These are phyloP conservation scores for Ernsta delagoae DNA, from an alignment of 2,888 invertebrate species.

Conservation along the genomic window DNA sequence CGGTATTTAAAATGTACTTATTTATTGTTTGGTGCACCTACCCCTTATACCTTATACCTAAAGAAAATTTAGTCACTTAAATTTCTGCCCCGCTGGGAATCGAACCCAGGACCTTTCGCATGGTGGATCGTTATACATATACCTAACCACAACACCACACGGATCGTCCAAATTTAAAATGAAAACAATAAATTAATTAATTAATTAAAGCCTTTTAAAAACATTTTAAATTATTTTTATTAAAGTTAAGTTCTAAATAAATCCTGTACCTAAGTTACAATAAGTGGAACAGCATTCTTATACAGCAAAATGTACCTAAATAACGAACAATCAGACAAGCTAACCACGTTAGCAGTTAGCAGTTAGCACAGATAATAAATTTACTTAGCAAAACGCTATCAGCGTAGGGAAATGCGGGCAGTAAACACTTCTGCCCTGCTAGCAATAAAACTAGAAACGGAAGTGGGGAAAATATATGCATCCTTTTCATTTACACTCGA, in stretches of 20 bases:
- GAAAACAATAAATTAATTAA: no score
- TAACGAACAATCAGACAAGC: slow-evolving; percentile 44
- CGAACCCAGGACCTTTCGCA: no score
- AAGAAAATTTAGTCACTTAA: no score
- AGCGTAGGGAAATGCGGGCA: slow-evolving; percentile 49
- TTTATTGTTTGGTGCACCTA: no score
- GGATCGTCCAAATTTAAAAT: no score
- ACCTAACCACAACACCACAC: no score
- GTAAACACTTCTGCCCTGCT: slow-evolving; percentile 66
- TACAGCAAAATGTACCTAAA: slow-evolving; percentile 41
- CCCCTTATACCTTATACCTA: no score
- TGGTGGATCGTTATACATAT: no score
- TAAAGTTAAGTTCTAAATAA: neutral
- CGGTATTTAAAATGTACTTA: no score
- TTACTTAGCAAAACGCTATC: slow-evolving; percentile 52
- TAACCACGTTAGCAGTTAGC: slow-evolving; percentile 45
- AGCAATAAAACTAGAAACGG: slow-evolving; percentile 34
- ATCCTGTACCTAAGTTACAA: neutral
- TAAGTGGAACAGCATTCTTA: neutral
- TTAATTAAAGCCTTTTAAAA: no score
- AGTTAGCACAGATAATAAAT: slow-evolving; percentile 47
- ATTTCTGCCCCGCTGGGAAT: no score
- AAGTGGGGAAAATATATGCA: slow-evolving; percentile 21
- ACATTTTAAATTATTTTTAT: no score
- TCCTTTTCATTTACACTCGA: slow-evolving; percentile 20